Percentiles rank a stretch among this genome's conserved stretches.
These are phyloP conservation scores for Probosciger aterrimus DNA, from an alignment of 2,113 vertebrate genomes.

Conservation along the genomic window DNA sequence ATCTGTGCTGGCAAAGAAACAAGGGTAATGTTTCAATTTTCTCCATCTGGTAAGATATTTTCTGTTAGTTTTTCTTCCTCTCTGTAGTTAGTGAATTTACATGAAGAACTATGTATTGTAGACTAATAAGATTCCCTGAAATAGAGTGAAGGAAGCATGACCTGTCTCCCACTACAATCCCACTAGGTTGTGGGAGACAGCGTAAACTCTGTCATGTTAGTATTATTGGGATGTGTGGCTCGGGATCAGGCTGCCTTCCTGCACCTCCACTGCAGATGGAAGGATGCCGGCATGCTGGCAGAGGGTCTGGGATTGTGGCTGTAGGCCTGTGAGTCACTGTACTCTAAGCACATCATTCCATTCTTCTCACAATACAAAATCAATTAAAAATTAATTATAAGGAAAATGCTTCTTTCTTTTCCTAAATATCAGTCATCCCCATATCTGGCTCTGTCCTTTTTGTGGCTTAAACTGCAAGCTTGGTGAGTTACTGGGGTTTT, in stretches of 20 bases:
- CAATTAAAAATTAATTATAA: background rate
- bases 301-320: background rate
- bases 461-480: background rate
- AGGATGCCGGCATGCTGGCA: background rate
- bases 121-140: conserved; percentile 61
- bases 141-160: conserved; percentile 36
- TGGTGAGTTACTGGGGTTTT: background rate
- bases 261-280: background rate
- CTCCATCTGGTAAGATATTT: conserved; percentile 82
- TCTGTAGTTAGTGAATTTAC: conserved; percentile 72
- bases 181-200: background rate
- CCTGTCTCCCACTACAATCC: conserved; percentile 43
- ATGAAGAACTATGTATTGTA: conserved; percentile 60
- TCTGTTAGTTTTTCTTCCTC: conserved; percentile 69
- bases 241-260: background rate
- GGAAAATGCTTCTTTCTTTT: background rate
- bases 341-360: background rate
- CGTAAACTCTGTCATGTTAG: background rate
- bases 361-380: background rate
- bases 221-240: background rate
- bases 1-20: conserved; percentile 80
- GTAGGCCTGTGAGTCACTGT: background rate
- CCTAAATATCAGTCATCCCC: background rate
- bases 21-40: conserved; percentile 80
- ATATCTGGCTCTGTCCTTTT: background rate